Evolutionary conservation across 1,140 invertebrate species (phyloP), one percentile per base, ranked within the genome.

Genomic region (Carposina sasakii): DNA sequence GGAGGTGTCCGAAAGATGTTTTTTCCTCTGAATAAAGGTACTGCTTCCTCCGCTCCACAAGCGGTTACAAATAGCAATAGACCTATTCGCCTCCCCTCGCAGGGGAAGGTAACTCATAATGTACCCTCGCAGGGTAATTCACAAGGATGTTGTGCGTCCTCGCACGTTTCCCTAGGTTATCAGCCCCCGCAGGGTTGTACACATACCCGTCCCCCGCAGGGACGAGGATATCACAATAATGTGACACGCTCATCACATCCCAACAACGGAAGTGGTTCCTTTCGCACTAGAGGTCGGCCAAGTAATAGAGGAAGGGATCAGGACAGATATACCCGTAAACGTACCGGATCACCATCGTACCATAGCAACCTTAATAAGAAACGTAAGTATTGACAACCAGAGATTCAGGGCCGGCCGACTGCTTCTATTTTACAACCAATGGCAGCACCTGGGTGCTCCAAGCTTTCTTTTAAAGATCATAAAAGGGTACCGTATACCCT

Each of bases 121-220:
- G 39, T 5, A 23, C 39, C 22, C 39, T 23, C 39, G 39, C 39
- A 41, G 39, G 20, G 39, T 41, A 41, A 10, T n/a, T n/a, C n/a
- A 2, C 6, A 23, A 10, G 39, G 22, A 17, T 20, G 8, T 3
- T 24, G 20, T 23, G 22, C 39, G 2, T n/a, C n/a, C n/a, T n/a
- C n/a, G n/a, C n/a, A n/a, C n/a, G n/a, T n/a, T n/a, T n/a, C n/a
- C n/a, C n/a, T n/a, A n/a, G n/a, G n/a, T n/a, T n/a, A n/a, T n/a
- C n/a, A 9, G 13, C 21, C 22, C 21, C 6, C 20, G 39, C 20
- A 41, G 22, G 20, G 20, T 24, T 13, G 12, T n/a, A 8, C 39
- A 5, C 20, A 13, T 12, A 6, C 6, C 12, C 12, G 21, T n/a
- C n/a, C n/a, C n/a, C n/a, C n/a, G n/a, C n/a, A n/a, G n/a, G n/a